phyloP scores from a whole-genome alignment of 2,113 vertebrate genomes.

The Trinectes maculatus region DNA sequence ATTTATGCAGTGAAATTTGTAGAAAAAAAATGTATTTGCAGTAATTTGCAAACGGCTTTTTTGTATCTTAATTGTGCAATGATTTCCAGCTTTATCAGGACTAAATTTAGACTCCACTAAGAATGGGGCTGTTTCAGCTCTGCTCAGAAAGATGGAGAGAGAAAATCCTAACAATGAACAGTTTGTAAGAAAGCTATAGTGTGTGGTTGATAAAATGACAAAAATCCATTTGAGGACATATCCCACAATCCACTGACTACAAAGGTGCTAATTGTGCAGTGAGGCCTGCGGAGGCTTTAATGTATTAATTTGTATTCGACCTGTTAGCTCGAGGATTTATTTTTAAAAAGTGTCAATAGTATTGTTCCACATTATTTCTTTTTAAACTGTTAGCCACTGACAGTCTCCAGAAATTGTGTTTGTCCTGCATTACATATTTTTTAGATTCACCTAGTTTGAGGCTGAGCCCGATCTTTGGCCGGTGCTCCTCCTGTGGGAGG shows the following conservation, averaged over 20 bases:
- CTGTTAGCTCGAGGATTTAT: too few relatives aligned
- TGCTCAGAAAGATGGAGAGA: too few relatives aligned
- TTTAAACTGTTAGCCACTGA: too few relatives aligned
- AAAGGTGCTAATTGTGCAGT: not conserved
- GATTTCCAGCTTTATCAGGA: not conserved
- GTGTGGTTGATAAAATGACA: conserved; percentile 5
- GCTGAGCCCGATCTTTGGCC: conserved; percentile 97
- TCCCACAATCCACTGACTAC: not conserved
- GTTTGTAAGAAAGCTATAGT: not conserved
- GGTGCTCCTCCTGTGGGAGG: conserved; percentile 91
- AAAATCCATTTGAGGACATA: not conserved
- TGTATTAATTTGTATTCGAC: too few relatives aligned
- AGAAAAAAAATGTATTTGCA: too few relatives aligned
- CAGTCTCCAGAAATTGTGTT: too few relatives aligned
- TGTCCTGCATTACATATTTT: too few relatives aligned
- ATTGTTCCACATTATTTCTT: too few relatives aligned
- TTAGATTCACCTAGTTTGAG: conserved; percentile 90
- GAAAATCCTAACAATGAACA: not conserved
- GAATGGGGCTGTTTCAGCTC: not conserved
- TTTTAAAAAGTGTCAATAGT: too few relatives aligned
- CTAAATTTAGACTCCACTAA: not conserved
- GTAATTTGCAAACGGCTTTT: too few relatives aligned
- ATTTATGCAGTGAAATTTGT: too few relatives aligned
- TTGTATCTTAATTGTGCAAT: too few relatives aligned
- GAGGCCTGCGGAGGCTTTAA: conserved; percentile 7